Conservation (phyloP, 2,888 invertebrate species). For the Morpho helenor region DNA sequence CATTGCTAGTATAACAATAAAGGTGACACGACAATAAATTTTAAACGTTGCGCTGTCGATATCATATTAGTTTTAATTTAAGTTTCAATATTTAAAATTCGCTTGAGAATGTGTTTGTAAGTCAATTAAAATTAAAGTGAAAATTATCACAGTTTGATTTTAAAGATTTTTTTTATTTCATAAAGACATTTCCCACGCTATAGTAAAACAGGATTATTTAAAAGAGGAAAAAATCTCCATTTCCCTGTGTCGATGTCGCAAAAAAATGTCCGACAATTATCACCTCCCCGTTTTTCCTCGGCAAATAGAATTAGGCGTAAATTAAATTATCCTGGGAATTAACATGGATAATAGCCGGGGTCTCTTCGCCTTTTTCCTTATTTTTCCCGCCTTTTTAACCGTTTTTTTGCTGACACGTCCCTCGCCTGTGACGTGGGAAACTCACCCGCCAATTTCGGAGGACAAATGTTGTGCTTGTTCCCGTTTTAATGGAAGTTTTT, state of each 20-base stretch:
- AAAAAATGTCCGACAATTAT: constrained; percentile 73
- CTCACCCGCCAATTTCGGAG: constrained; percentile 49
- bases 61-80: too few species aligned
- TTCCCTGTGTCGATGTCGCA: constrained; percentile 45
- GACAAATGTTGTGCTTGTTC: constrained; percentile 34
- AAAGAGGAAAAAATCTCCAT: constrained; percentile 43
- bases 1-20: too few species aligned
- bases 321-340: constrained; percentile 76
- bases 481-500: constrained; percentile 36
- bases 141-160: too few species aligned
- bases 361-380: constrained; percentile 62
- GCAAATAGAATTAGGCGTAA: constrained; percentile 77
- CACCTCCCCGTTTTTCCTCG: constrained; percentile 71
- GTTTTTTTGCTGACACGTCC: constrained; percentile 51
- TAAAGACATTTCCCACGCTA: constrained; percentile 49
- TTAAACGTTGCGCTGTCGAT: too few species aligned
- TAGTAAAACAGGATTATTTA: constrained; percentile 32
- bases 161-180: too few species aligned
- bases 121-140: too few species aligned
- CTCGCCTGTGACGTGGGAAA: constrained; percentile 41
- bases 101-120: too few species aligned
- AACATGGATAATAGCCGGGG: constrained; percentile 75
- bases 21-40: too few species aligned
- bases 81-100: too few species aligned
- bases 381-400: constrained; percentile 54